Evolutionary conservation across 1,140 invertebrate genomes (phyloP), one percentile per base, ranked within the genome.

Genomic region (Drosophila ercepeae): DNA sequence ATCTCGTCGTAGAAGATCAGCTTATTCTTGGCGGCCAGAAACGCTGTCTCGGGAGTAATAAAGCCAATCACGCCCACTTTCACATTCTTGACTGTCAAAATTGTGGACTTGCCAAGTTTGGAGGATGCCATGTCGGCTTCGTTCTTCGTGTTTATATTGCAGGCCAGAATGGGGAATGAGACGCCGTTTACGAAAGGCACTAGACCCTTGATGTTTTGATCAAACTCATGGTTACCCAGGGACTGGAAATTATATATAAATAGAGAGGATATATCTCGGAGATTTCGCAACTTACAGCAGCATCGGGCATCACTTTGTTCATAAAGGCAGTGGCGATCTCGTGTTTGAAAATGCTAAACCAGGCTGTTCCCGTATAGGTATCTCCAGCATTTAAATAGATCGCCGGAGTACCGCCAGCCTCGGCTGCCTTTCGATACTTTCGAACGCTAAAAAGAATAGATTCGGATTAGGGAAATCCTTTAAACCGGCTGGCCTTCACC

Each of bases 161-260:
- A 92, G 3, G 94, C 93, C 0, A 98, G 81, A 0, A 97, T 93
- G 0, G 97, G 96, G 67, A 95, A 96, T 0, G 93, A 92, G 1
- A 95, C 91, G 29, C 94, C 93, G 19, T 95, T 91, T 4, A 98
- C 91, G 89, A 97, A 98, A 1, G 96, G 95, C 13, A 94, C 92
- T 2, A 98, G 86, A 6, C 95, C 96, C 0, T 91, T 89, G 0
- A 96, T 92, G 0, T 96, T 96, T 52, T 96, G 94, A 89, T 98
- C 97, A 81, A 99, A 98, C 91, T 99, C 97, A 81, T 99, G 97
- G 86, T 99, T 99, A 16, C 97, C 98, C 46, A 99, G 92, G n/a
- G 95, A 95, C 97, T 98, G 91, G 52, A 92, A 93, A 90, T 11
- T n/a, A n/a, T n/a, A n/a, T n/a, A n/a, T n/a, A n/a, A n/a, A n/a